Evolutionary conservation across 2,113 vertebrate genomes (phyloP).

Genomic region (Stegostoma tigrinum): DNA sequence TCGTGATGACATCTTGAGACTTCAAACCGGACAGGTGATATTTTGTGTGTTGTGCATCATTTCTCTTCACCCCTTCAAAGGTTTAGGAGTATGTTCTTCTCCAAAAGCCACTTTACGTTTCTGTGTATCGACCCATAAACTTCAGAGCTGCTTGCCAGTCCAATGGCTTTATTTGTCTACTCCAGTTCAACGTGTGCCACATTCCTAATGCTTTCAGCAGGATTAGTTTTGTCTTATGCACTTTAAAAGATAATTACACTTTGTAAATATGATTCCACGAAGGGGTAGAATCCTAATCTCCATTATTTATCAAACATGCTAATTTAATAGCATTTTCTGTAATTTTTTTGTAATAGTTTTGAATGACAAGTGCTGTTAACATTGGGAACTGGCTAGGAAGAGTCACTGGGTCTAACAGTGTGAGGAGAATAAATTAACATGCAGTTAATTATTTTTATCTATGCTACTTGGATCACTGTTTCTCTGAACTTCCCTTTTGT

Average conservation of each 20-base stretch:
- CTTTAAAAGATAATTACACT: conserved; percentile 2
- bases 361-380: not conserved
- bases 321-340: not conserved
- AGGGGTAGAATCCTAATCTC: not conserved
- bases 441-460: conserved; percentile 9
- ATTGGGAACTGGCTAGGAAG: not conserved
- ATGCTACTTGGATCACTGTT: not conserved
- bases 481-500: not conserved
- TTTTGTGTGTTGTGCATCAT: conserved; percentile 4
- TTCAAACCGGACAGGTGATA: not conserved
- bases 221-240: not conserved
- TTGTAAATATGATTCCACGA: not conserved
- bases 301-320: not conserved
- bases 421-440: conserved; percentile 21
- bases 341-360: not conserved
- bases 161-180: not conserved
- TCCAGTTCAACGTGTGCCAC: not conserved
- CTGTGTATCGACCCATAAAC: not conserved
- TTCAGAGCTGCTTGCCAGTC: not conserved
- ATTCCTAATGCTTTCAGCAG: not conserved
- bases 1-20: not conserved
- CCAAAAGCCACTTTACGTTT: not conserved
- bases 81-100: not conserved
- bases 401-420: not conserved
- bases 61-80: conserved; percentile 19